Percentiles rank a stretch among this genome's conserved stretches.
Evolutionary conservation across 2,797 vertebrate genomes (phyloP).

Genomic region (Parauchenoglanis ngamensis): DNA sequence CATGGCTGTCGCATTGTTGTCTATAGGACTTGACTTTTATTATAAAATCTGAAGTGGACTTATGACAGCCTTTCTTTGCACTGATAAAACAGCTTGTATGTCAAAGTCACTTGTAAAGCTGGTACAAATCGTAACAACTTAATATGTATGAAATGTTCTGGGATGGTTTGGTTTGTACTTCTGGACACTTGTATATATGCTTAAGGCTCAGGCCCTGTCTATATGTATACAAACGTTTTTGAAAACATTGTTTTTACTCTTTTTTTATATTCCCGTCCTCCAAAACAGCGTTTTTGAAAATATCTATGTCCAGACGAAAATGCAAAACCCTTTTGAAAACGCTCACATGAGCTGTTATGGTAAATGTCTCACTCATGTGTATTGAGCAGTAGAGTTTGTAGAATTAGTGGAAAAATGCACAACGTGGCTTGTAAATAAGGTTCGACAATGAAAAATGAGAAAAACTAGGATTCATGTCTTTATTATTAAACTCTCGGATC

Average conservation of each 20-base stretch:
- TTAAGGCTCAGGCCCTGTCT: neutral
- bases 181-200: neutral
- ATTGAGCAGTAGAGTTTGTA: neutral
- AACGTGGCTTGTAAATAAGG: neutral
- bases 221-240: neutral
- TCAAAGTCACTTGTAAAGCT: neutral
- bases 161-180: neutral
- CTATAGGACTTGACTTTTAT: slow-evolving; percentile 34
- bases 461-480: neutral
- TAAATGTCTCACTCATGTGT: neutral
- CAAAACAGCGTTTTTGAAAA: neutral
- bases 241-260: neutral
- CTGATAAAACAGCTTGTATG: slow-evolving; percentile 30
- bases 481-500: neutral
- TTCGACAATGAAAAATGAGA: neutral
- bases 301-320: neutral
- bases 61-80: slow-evolving; percentile 28
- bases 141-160: neutral
- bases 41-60: slow-evolving; percentile 31
- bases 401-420: neutral
- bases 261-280: neutral
- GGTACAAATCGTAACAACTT: neutral
- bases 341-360: neutral
- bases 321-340: neutral
- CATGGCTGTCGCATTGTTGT: slow-evolving; percentile 34